phyloP scores from a whole-genome alignment of 2,797 vertebrate genomes.

The Cirrhinus mrigala region DNA sequence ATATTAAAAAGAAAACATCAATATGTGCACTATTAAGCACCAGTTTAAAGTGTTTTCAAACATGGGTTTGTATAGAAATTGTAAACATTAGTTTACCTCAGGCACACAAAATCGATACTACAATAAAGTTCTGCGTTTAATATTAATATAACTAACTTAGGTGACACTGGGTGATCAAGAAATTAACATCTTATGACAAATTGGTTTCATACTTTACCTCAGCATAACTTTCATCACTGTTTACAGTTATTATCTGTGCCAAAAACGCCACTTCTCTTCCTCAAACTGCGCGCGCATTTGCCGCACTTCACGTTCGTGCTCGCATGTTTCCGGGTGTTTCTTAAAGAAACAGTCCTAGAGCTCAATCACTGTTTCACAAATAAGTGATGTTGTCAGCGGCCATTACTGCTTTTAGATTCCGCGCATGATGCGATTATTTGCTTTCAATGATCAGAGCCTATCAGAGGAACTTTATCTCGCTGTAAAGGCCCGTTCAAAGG shows the following conservation, averaged over 20 bases:
- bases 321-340: neutral
- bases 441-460: no score
- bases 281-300: slow-evolving; percentile 16
- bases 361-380: slow-evolving; percentile 17
- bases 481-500: neutral
- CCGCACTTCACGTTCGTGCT: neutral
- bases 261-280: neutral
- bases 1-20: neutral
- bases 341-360: slow-evolving; percentile 27
- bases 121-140: neutral
- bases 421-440: neutral
- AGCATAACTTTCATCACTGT: neutral
- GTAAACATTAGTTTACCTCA: neutral
- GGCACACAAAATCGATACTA: neutral
- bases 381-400: neutral
- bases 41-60: neutral
- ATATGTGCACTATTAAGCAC: neutral
- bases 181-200: neutral
- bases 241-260: neutral
- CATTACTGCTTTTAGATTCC: neutral
- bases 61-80: neutral
- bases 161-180: neutral
- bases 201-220: neutral
- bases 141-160: neutral
- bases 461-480: slow-evolving; percentile 21